Evolutionary conservation across 2,113 vertebrate genomes (phyloP).

Genomic region (Chunga burmeisteri): DNA sequence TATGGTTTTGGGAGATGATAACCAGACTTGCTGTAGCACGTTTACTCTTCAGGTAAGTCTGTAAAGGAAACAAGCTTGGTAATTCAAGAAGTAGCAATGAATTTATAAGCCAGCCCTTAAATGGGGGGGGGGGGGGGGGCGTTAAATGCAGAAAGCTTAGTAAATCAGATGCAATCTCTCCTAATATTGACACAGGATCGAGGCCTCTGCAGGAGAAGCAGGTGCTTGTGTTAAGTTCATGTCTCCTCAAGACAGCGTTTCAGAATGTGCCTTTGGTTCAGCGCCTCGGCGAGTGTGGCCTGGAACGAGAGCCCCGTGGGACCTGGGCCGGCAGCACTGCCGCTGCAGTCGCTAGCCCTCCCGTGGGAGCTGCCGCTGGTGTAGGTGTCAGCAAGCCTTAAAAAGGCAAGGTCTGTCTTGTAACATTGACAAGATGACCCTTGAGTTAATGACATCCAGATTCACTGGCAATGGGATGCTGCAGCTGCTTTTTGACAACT

Average conservation of each 20-base stretch:
- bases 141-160: background rate
- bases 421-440: background rate
- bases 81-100: background rate
- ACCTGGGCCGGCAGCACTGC: background rate
- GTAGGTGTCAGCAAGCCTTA: background rate
- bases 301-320: fast-evolving
- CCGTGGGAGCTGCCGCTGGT: background rate
- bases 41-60: background rate
- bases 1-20: background rate
- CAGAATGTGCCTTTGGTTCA: background rate
- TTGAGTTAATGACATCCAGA: background rate
- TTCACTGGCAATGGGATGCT: background rate
- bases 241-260: background rate
- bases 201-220: background rate
- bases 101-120: background rate
- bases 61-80: background rate
- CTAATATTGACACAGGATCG: background rate
- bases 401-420: background rate
- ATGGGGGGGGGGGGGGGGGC: background rate
- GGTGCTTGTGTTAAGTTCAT: background rate
- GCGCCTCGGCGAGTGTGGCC: background rate
- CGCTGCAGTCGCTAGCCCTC: fast-evolving
- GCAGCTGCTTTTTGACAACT: background rate
- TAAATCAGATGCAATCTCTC: background rate
- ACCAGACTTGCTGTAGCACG: background rate